Base-by-base conservation (phyloP, 2,888 invertebrate species). In the Clostera curtula region DNA sequence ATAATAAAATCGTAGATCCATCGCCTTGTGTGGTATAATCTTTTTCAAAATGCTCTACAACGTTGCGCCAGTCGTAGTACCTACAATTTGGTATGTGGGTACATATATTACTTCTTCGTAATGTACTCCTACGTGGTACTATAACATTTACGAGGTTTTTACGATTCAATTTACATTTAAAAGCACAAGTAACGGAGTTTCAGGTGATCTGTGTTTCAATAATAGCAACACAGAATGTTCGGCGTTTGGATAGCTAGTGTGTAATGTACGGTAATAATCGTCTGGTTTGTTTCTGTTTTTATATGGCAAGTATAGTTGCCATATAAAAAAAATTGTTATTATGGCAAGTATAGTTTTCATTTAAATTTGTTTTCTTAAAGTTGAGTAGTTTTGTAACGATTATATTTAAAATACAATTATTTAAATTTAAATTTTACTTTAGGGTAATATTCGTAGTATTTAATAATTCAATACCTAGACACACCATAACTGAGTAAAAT, bases 161-260 rank as follows among this genome's bases (percentile, higher is more conserved):
- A 72, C 65, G 60, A 65, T 62, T 67, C 58, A 68, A 70, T 69
- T 71, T 71, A 68, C 66, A 71, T 71, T 64, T 62, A 61, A 64
- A 68, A 59, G 54, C 55, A 48, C 52, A 48, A 53, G 48, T 69
- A 73, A 67, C 67, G 58, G 46, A 60, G 53, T 55, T 44, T 41
- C 49, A 56, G 64, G 58, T 56, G 59, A 59, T 61, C 52, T 50
- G 49, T 51, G 46, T 57, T 57, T 58, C 36, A 36, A 50, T 58
- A 56, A 57, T 48, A 47, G 46, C 49, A 42, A 40, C 42, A 51
- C 44, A 41, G 40, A 51, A 43, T 40, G 38, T 49, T 46, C 41
- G 39, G 44, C 54, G 56, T 53, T 56, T 47, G 38, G 40, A 43
- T 38, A 49, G 38, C 24, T 11, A 25, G 34, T 43, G 32, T 31